Conservation (phyloP, 2,888 invertebrate genomes). For the Norana najaformis region DNA sequence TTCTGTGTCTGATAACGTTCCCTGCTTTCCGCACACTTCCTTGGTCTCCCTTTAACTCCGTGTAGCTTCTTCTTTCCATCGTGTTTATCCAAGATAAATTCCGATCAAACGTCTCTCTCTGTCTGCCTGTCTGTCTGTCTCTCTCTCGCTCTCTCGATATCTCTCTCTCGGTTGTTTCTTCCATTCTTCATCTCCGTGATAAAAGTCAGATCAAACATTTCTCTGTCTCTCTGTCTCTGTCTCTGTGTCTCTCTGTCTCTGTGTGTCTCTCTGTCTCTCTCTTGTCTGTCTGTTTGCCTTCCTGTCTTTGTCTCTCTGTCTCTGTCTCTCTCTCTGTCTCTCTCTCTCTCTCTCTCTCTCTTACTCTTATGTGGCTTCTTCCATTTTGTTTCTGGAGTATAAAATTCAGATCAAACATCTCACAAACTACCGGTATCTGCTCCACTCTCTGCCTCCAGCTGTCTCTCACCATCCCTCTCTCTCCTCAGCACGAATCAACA, state of each 20-base stretch:
- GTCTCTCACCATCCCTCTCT: not conserved
- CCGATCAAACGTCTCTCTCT: not conserved
- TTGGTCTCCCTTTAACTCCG: no score
- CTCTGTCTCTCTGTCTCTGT: not conserved
- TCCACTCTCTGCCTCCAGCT: not conserved
- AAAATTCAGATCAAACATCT: not conserved
- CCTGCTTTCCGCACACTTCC: no score
- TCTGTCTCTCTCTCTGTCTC: not conserved
- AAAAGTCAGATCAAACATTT: no score
- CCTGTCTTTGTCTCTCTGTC: not conserved
- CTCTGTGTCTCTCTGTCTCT: not conserved
- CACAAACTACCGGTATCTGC: not conserved
- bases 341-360: no score
- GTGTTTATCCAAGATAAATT: conserved; percentile 13
- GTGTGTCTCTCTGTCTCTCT: not conserved
- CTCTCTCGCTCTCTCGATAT: no score
- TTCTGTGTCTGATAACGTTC: no score
- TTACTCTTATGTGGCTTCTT: not conserved
- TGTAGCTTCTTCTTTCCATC: not conserved
- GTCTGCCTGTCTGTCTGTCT: not conserved
- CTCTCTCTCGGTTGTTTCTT: no score
- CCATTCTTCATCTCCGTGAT: no score
- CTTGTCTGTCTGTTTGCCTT: not conserved
- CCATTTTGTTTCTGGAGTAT: not conserved
- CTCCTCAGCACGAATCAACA: not conserved